Evolutionary conservation across 2,888 invertebrate genomes (phyloP).

Genomic region (Cataglyphis altisquamis): DNA sequence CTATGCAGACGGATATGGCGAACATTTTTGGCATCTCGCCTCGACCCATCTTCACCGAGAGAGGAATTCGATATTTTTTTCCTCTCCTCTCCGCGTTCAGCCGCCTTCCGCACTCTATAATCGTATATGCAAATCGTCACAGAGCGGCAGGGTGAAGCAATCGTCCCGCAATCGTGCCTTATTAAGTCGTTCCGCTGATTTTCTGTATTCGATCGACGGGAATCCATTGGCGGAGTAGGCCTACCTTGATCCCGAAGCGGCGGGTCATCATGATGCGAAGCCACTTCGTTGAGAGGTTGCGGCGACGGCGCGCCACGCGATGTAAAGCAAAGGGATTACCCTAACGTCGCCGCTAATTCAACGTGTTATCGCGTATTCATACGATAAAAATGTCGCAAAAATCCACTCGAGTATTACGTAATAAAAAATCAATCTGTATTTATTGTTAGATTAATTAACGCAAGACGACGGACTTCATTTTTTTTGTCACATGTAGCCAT

Average conservation of each 20-base stretch:
- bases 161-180: slow-evolving; percentile 84
- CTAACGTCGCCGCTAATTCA: slow-evolving; percentile 13
- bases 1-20: slow-evolving; percentile 72
- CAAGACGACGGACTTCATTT: neutral
- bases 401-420: neutral
- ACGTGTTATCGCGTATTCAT: neutral
- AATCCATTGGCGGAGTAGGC: slow-evolving; percentile 73
- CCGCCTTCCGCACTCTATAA: slow-evolving; percentile 81
- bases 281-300: slow-evolving; percentile 48
- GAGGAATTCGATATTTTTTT: slow-evolving; percentile 78
- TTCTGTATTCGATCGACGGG: slow-evolving; percentile 82
- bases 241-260: slow-evolving; percentile 82
- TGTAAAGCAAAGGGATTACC: slow-evolving; percentile 7
- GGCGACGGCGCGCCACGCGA: slow-evolving; percentile 11
- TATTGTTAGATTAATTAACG: neutral
- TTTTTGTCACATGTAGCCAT: neutral
- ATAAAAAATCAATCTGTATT: neutral
- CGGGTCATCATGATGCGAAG: slow-evolving; percentile 70
- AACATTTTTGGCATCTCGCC: slow-evolving; percentile 80
- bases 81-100: slow-evolving; percentile 66
- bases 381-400: neutral
- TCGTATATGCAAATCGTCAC: slow-evolving; percentile 86
- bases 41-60: slow-evolving; percentile 74
- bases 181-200: slow-evolving; percentile 85
- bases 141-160: slow-evolving; percentile 83